Conservation (phyloP, 2,797 vertebrate species). For the Loriculus beryllinus region DNA sequence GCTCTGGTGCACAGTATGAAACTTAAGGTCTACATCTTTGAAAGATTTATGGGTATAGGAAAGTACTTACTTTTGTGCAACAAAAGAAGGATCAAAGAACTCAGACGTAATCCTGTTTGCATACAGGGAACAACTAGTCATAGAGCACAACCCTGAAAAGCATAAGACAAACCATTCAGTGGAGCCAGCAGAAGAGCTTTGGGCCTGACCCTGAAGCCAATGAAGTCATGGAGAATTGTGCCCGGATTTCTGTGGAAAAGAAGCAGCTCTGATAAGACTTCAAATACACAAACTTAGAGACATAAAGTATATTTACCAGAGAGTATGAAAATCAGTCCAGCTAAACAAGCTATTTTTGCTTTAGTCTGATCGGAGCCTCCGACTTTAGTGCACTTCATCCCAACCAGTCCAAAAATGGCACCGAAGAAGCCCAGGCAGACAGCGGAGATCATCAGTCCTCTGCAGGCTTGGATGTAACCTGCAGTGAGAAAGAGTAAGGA, state of each 20-base stretch:
- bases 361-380: slow-evolving; percentile 90
- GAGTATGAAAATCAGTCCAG: slow-evolving; percentile 88
- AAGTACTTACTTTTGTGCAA: slow-evolving; percentile 92
- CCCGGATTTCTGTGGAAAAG: background rate
- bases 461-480: slow-evolving; percentile 95
- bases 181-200: background rate
- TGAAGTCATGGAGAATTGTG: background rate
- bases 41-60: slow-evolving; percentile 20
- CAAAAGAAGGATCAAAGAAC: slow-evolving; percentile 91
- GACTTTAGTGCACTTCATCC: slow-evolving; percentile 97
- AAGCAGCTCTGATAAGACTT: background rate
- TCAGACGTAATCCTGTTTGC: slow-evolving; percentile 93
- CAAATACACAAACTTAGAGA: background rate
- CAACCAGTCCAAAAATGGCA: slow-evolving; percentile 84
- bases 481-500: slow-evolving; percentile 45
- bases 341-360: slow-evolving; percentile 86
- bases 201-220: background rate
- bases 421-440: slow-evolving; percentile 92
- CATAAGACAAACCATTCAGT: slow-evolving; percentile 43
- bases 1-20: background rate
- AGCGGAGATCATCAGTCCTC: slow-evolving; percentile 92
- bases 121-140: slow-evolving; percentile 91
- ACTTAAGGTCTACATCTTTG: background rate
- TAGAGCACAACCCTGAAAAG: slow-evolving; percentile 87
- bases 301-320: slow-evolving; percentile 80